Percentiles rank a stretch among this genome's conserved stretches.
These are phyloP conservation scores for Batillaria attramentaria DNA, from an alignment of 1,140 invertebrate genomes.

Conservation along the genomic window DNA sequence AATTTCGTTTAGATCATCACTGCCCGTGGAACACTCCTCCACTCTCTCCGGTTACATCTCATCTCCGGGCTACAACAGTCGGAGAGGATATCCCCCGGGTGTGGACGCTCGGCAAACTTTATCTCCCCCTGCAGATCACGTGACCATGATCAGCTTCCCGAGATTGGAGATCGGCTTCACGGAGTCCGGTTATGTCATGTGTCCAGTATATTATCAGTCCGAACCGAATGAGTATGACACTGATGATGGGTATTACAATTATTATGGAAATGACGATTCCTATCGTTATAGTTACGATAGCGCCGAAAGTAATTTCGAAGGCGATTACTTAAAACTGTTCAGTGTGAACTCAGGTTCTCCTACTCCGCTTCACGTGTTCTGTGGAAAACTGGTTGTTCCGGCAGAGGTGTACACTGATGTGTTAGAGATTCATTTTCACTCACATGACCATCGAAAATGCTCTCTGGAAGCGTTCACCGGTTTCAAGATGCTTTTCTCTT, in stretches of 20 bases:
- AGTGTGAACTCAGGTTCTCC: not conserved
- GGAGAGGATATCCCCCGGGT: no score
- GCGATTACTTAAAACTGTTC: not conserved
- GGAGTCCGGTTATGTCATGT: not conserved
- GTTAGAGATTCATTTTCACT: not conserved
- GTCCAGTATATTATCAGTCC: not conserved
- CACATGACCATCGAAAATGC: not conserved
- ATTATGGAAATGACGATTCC: no score
- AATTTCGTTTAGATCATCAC: no score
- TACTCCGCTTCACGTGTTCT: not conserved
- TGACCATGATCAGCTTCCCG: conserved; percentile 14
- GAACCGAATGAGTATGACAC: no score
- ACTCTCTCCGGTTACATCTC: no score
- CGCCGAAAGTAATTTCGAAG: no score
- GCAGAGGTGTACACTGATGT: not conserved
- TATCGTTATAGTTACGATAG: no score
- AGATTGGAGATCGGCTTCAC: not conserved
- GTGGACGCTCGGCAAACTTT: no score
- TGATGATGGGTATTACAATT: no score
- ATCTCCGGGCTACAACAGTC: no score
- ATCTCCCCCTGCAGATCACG: conserved; percentile 5
- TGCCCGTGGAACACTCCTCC: no score
- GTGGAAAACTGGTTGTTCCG: not conserved
- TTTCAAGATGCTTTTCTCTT: conserved; percentile 9
- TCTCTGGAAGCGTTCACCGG: not conserved